Percentiles rank a stretch among this genome's conserved stretches.
Evolutionary conservation across 1,140 invertebrate genomes (phyloP).

Genomic region (Habropoda laboriosa): DNA sequence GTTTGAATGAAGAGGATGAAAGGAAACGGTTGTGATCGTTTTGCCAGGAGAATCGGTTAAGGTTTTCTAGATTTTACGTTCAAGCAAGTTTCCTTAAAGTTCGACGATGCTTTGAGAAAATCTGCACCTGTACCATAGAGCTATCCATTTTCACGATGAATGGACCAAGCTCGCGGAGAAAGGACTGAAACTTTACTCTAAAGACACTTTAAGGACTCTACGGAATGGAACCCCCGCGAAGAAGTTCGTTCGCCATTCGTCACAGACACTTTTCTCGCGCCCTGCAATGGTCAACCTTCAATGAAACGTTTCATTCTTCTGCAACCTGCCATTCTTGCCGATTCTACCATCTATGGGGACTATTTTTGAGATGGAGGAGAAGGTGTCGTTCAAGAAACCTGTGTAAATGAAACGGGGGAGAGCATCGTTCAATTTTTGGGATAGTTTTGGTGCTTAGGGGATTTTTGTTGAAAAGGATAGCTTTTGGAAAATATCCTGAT

Average conservation of each 20-base stretch:
- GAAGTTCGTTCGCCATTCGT: slow-evolving; percentile 48
- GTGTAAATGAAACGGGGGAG: neutral
- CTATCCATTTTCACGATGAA: slow-evolving; percentile 50
- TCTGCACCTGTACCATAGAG: slow-evolving; percentile 32
- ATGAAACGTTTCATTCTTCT: slow-evolving; percentile 41
- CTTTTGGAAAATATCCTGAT: no score
- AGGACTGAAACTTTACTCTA: slow-evolving; percentile 26
- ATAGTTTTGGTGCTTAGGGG: neutral
- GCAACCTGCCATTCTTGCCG: neutral
- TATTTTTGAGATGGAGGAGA: neutral
- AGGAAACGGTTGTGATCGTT: neutral
- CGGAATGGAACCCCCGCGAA: slow-evolving; percentile 14
- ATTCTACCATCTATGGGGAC: neutral
- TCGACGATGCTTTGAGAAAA: neutral
- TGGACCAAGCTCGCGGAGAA: slow-evolving; percentile 14
- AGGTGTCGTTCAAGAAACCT: no score
- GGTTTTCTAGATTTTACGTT: neutral
- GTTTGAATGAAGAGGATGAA: neutral
- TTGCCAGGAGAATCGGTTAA: neutral
- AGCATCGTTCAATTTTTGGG: neutral
- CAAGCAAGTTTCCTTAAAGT: neutral
- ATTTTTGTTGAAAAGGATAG: neutral
- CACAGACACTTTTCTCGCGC: slow-evolving; percentile 18
- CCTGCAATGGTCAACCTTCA: slow-evolving; percentile 3
- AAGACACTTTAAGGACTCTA: slow-evolving; percentile 39